Percentiles rank a stretch among this genome's conserved stretches.
Evolutionary conservation across 2,113 vertebrate species (phyloP).

Genomic region (Passer montanus): DNA sequence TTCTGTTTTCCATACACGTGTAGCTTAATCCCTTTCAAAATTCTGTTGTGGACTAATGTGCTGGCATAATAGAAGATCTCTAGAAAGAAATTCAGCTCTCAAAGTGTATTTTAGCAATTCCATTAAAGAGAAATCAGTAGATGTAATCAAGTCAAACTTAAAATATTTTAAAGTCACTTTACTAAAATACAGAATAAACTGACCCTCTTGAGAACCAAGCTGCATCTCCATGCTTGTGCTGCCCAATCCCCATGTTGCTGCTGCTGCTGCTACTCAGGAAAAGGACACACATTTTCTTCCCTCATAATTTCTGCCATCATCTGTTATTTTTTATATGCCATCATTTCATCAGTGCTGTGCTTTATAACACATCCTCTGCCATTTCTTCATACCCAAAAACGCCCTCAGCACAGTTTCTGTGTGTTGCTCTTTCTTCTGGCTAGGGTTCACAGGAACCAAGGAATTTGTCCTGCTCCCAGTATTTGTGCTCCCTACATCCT

Average conservation of each 20-base stretch:
- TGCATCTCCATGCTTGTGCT: background rate
- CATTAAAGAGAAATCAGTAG: background rate
- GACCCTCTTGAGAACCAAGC: background rate
- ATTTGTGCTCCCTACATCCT: background rate
- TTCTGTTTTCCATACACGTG: background rate
- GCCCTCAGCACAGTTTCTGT: background rate
- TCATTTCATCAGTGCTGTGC: background rate
- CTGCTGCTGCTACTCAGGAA: background rate
- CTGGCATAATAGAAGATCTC: background rate
- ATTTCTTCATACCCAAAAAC: background rate
- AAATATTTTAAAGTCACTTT: background rate
- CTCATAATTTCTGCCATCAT: background rate
- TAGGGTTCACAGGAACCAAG: accelerated
- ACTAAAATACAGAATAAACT: background rate
- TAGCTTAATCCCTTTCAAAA: background rate
- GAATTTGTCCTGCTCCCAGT: background rate
- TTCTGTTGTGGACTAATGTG: background rate
- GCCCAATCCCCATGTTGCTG: background rate
- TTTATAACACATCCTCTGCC: background rate
- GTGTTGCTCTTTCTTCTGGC: background rate
- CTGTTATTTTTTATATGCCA: background rate
- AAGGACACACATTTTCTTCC: background rate
- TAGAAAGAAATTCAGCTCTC: background rate
- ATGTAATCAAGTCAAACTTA: background rate
- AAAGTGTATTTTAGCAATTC: background rate